Conservation (phyloP, 1,140 invertebrate genomes). For the Chrysoperla carnea region DNA sequence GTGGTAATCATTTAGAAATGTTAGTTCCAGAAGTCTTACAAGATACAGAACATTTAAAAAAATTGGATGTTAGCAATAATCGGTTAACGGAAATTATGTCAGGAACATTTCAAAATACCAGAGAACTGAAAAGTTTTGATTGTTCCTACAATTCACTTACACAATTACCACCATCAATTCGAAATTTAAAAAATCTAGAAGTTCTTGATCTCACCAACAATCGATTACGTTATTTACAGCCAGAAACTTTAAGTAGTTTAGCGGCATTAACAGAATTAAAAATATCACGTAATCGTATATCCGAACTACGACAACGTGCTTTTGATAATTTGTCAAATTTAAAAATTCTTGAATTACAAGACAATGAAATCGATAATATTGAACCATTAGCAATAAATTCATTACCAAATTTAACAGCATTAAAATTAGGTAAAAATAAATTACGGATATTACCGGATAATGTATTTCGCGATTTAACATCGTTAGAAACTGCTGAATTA, state of each 20-base stretch:
- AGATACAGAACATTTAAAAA: slow-evolving; percentile 40
- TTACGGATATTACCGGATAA: slow-evolving; percentile 48
- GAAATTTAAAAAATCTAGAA: slow-evolving; percentile 43
- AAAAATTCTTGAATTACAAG: slow-evolving; percentile 55
- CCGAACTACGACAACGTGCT: slow-evolving; percentile 45
- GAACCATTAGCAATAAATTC: slow-evolving; percentile 57
- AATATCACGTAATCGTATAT: slow-evolving; percentile 56
- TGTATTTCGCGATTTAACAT: slow-evolving; percentile 57
- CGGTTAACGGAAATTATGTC: slow-evolving; percentile 47
- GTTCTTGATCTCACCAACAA: slow-evolving; percentile 64
- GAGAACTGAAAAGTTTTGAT: slow-evolving; percentile 51
- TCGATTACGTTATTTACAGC: slow-evolving; percentile 47
- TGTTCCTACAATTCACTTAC: slow-evolving; percentile 60
- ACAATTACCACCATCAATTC: slow-evolving; percentile 49
- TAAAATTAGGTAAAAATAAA: slow-evolving; percentile 61
- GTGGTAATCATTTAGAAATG: slow-evolving; percentile 55
- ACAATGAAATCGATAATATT: slow-evolving; percentile 63
- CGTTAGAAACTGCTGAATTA: slow-evolving; percentile 53
- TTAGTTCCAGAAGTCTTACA: slow-evolving; percentile 47
- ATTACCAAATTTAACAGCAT: slow-evolving; percentile 54
- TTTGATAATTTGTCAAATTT: slow-evolving; percentile 54
- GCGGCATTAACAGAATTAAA: slow-evolving; percentile 45
- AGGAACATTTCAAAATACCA: slow-evolving; percentile 41
- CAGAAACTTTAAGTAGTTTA: slow-evolving; percentile 45
- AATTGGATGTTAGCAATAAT: slow-evolving; percentile 61